A percentile compares a stretch with the other conserved stretches of the same genome.
Evolutionary conservation across 2,888 invertebrate species (phyloP).

Genomic region (Colletes collaris): DNA sequence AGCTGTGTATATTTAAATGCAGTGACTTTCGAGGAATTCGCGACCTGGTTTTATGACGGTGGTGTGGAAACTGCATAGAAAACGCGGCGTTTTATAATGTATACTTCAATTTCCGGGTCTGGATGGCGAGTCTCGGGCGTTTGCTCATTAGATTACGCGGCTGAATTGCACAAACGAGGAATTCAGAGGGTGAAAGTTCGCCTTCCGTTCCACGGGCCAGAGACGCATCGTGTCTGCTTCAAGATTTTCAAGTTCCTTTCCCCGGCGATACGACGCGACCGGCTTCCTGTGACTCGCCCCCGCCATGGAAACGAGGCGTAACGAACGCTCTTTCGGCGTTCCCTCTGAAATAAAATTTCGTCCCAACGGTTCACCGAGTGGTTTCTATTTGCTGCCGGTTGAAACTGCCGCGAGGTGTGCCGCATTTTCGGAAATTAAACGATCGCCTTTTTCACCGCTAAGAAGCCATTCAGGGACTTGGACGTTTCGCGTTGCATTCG

Average conservation of each 20-base stretch:
- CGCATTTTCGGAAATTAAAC: slow-evolving; percentile 25
- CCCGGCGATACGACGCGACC: slow-evolving; percentile 15
- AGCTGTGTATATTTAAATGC: slow-evolving; percentile 38
- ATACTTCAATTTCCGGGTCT: slow-evolving; percentile 66
- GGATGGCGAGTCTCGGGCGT: slow-evolving; percentile 51
- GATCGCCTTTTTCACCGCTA: background rate
- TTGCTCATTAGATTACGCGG: slow-evolving; percentile 69
- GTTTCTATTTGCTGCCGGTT: slow-evolving; percentile 28
- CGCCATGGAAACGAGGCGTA: slow-evolving; percentile 50
- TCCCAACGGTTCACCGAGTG: slow-evolving; percentile 25
- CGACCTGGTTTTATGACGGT: slow-evolving; percentile 56
- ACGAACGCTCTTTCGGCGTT: slow-evolving; percentile 40
- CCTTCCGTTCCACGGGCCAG: slow-evolving; percentile 12
- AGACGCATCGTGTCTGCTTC: slow-evolving; percentile 24
- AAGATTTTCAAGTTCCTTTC: slow-evolving; percentile 49
- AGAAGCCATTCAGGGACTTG: background rate
- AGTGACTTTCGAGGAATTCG: slow-evolving; percentile 54
- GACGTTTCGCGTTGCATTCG: background rate
- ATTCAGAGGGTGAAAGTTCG: slow-evolving; percentile 61
- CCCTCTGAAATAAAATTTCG: slow-evolving; percentile 44
- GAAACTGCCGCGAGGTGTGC: slow-evolving; percentile 16
- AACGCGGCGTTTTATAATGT: slow-evolving; percentile 63
- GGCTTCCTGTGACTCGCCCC: slow-evolving; percentile 15
- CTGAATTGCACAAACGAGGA: slow-evolving; percentile 67
- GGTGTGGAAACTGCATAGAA: slow-evolving; percentile 47